Conservation (phyloP, 2,888 invertebrate species). For the Tuberolachnus salignus region DNA sequence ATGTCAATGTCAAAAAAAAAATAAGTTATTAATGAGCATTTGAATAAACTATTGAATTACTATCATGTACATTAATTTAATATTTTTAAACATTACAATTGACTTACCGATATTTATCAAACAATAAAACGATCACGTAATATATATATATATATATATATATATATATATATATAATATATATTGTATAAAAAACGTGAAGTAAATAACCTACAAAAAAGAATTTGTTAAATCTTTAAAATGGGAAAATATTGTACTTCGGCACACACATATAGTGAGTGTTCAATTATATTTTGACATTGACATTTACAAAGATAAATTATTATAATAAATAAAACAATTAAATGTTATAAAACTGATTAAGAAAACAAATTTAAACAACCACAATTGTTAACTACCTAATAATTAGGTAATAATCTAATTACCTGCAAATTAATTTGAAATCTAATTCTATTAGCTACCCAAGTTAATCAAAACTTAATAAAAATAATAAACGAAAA, state of each 20-base stretch:
- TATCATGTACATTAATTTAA: background rate
- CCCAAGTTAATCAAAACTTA: conserved; percentile 47
- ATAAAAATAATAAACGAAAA: conserved; percentile 46
- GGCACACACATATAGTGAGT: background rate
- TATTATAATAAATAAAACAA: background rate
- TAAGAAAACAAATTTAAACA: conserved; percentile 8
- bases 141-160: too few relatives aligned
- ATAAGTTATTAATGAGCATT: background rate
- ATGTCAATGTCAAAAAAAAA: conserved; percentile 22
- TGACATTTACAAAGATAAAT: background rate
- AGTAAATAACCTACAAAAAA: background rate
- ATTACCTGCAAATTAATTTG: too few relatives aligned
- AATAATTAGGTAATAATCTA: background rate
- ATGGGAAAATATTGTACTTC: background rate
- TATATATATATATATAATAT: background rate
- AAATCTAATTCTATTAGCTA: conserved; percentile 38
- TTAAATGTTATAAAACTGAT: background rate
- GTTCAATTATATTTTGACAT: background rate
- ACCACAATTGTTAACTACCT: conserved; percentile 13
- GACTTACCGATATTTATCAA: too few relatives aligned
- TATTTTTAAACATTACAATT: background rate
- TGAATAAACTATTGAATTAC: background rate
- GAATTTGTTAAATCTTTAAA: background rate
- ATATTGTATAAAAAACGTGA: background rate
- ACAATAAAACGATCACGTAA: too few relatives aligned